A percentile compares a stretch with the other conserved stretches of the same genome.
phyloP scores from a whole-genome alignment of 2,888 invertebrate species.

The Penaeus monodon region DNA sequence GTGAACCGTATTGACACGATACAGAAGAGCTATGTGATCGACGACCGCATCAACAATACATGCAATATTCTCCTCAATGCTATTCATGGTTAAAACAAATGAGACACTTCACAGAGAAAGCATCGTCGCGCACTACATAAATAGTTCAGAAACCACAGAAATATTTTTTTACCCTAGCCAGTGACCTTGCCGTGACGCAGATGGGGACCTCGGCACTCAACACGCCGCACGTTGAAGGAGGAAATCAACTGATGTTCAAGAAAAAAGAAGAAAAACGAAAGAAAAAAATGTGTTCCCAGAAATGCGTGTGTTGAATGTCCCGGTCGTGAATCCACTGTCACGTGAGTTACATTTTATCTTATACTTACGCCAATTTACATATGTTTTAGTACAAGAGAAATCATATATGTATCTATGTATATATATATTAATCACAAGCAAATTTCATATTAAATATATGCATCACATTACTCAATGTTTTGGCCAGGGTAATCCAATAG shows the following conservation, averaged over 20 bases:
- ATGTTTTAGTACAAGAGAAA: no score
- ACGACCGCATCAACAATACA: slow-evolving; percentile 35
- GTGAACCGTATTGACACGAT: no score
- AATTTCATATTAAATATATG: background rate
- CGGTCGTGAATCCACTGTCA: no score
- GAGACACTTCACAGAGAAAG: slow-evolving; percentile 55
- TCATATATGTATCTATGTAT: background rate
- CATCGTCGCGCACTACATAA: slow-evolving; percentile 61
- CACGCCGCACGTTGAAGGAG: no score
- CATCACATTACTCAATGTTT: slow-evolving; percentile 8
- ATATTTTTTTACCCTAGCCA: slow-evolving; percentile 51
- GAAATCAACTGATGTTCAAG: no score
- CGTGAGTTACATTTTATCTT: no score
- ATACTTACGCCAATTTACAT: no score
- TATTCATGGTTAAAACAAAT: slow-evolving; percentile 54
- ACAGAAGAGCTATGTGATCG: no score
- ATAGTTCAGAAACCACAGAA: slow-evolving; percentile 62
- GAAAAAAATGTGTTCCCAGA: no score
- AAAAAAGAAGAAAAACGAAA: no score
- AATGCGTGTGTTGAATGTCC: no score
- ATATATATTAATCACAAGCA: slow-evolving; percentile 11
- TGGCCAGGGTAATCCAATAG: slow-evolving; percentile 57
- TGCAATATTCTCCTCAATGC: slow-evolving; percentile 44
- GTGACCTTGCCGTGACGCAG: background rate
- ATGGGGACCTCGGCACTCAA: no score